Conservation (phyloP, 2,797 vertebrate species). For the Chromis chromis region DNA sequence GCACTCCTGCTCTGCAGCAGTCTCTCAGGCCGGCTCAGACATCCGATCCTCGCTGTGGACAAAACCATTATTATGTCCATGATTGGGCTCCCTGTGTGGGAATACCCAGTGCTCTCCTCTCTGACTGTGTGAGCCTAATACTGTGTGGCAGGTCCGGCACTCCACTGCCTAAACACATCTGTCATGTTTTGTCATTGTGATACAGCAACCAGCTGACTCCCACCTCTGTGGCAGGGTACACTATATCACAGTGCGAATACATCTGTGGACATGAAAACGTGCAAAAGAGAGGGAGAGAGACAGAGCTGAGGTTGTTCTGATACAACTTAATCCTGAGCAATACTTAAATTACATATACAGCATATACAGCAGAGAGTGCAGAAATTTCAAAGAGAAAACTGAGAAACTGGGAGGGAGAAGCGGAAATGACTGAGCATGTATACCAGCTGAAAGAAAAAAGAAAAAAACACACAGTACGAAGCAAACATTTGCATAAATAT, state of each 20-base stretch:
- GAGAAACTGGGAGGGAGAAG: neutral
- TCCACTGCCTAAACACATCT: conserved; percentile 86
- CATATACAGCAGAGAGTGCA: conserved; percentile 4
- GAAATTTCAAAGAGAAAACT: neutral
- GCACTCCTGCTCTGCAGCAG: conserved; percentile 33
- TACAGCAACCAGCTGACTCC: conserved; percentile 81
- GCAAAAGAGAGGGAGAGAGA: conserved; percentile 1
- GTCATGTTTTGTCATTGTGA: conserved; percentile 85
- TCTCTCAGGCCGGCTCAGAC: conserved; percentile 57
- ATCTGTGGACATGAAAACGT: conserved; percentile 30
- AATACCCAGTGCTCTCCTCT: conserved; percentile 67
- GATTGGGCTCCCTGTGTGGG: conserved; percentile 81
- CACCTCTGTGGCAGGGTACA: conserved; percentile 76
- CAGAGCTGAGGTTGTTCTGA: neutral
- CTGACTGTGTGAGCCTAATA: conserved; percentile 86
- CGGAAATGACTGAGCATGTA: neutral
- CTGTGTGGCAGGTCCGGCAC: conserved; percentile 84
- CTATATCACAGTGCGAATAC: conserved; percentile 46
- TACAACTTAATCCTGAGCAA: conserved; percentile 2
- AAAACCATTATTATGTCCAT: conserved; percentile 82
- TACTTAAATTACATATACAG: conserved; percentile 10
- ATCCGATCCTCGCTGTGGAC: conserved; percentile 87
- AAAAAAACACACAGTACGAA: neutral
- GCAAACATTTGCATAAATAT: conserved; percentile 16
- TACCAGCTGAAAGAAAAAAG: neutral